phyloP scores from a whole-genome alignment of 2,888 invertebrate genomes.

The Drosophila borborema region DNA sequence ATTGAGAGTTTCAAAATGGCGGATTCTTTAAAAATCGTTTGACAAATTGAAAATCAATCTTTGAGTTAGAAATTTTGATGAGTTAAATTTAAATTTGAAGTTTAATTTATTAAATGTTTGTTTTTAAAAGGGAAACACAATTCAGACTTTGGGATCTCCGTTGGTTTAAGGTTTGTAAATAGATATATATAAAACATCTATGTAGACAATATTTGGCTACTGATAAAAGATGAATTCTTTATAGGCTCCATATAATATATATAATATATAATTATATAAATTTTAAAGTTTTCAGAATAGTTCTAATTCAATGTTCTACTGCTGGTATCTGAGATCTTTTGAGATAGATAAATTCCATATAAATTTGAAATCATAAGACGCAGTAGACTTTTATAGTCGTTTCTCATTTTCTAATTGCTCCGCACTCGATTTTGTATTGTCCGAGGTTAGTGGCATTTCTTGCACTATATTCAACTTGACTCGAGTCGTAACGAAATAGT shows the following conservation, averaged over 20 bases:
- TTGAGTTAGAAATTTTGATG: not conserved
- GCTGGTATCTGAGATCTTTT: not conserved
- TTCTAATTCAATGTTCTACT: not conserved
- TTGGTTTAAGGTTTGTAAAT: no score
- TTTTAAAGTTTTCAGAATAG: no score
- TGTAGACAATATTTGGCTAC: no score
- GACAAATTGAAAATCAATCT: not conserved
- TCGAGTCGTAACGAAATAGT: conserved; percentile 10
- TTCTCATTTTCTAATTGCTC: conserved; percentile 43
- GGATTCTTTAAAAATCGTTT: not conserved
- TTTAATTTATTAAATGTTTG: no score
- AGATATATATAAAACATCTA: no score
- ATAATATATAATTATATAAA: no score
- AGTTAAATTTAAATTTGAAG: no score
- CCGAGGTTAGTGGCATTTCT: conserved; percentile 67
- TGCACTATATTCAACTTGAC: conserved; percentile 23
- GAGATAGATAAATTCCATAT: not conserved
- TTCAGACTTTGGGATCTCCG: no score
- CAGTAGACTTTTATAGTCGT: conserved; percentile 21
- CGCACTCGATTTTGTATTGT: conserved; percentile 52
- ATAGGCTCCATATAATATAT: no score
- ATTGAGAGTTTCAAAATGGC: not conserved
- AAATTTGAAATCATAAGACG: conserved; percentile 14
- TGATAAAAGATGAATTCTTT: no score
- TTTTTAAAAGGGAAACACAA: no score